These are phyloP conservation scores for Anagrus nilaparvatae DNA, from an alignment of 1,140 invertebrate genomes.

Conservation along the genomic window DNA sequence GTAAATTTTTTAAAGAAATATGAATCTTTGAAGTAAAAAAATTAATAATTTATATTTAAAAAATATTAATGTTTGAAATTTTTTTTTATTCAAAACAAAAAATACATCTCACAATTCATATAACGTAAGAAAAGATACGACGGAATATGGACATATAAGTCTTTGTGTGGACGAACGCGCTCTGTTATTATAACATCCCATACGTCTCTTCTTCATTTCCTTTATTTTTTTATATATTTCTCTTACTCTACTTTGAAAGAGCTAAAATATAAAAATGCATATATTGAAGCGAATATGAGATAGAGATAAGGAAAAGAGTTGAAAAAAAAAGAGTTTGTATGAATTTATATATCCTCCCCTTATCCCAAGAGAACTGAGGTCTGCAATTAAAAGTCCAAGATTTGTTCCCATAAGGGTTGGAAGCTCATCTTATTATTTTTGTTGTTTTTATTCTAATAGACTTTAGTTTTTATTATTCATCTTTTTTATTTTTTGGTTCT, in stretches of 20 bases:
- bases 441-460: constrained; percentile 16
- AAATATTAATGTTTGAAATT: too few species aligned
- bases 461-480: too few species aligned
- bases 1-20: too few species aligned
- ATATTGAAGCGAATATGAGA: too few species aligned
- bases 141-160: too few species aligned
- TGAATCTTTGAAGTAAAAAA: too few species aligned
- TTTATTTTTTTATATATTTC: constrained; percentile 3
- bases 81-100: too few species aligned
- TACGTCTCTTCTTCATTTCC: constrained; percentile 14
- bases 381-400: constrained; percentile 40
- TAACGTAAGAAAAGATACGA: too few species aligned
- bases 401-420: constrained; percentile 18
- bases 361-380: constrained; percentile 22
- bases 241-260: constrained; percentile 10
- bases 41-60: too few species aligned
- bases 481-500: constrained; percentile 10
- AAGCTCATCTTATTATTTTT: not conserved
- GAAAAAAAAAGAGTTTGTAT: constrained; percentile 36
- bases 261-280: constrained; percentile 8
- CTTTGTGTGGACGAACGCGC: constrained; percentile 26
- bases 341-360: constrained; percentile 37
- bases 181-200: constrained; percentile 39
- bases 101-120: too few species aligned
- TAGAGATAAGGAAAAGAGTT: not conserved